These are phyloP conservation scores for Enteromius viviparus DNA, from an alignment of 2,797 vertebrate genomes.

Conservation along the genomic window DNA sequence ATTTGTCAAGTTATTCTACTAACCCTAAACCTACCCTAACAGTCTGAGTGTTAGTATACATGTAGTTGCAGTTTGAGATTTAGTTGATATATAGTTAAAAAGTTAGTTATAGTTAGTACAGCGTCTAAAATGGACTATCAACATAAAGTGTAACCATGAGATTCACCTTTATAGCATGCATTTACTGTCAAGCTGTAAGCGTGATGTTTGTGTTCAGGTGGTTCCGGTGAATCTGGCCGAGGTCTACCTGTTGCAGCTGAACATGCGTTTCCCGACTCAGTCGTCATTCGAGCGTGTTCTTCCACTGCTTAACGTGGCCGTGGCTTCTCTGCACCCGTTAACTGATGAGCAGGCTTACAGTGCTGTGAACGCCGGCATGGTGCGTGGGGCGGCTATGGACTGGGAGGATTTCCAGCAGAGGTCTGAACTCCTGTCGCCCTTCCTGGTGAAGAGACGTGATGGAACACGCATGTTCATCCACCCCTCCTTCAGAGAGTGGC, in stretches of 20 bases:
- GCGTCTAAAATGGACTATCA: too few relatives aligned
- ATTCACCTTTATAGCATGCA: neutral
- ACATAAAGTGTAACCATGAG: too few relatives aligned
- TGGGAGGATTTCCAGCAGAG: slow-evolving; percentile 94
- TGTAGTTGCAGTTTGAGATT: too few relatives aligned
- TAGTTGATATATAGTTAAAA: too few relatives aligned
- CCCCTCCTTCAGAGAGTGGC: slow-evolving; percentile 96
- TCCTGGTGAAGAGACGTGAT: slow-evolving; percentile 89
- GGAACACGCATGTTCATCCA: slow-evolving; percentile 95
- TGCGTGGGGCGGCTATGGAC: slow-evolving; percentile 83
- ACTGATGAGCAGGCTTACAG: slow-evolving; percentile 93
- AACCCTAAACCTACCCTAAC: too few relatives aligned
- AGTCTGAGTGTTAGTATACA: too few relatives aligned
- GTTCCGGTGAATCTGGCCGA: slow-evolving; percentile 95
- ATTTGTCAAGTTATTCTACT: too few relatives aligned
- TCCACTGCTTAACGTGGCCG: slow-evolving; percentile 92
- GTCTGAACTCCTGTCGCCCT: slow-evolving; percentile 92
- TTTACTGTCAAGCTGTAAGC: neutral
- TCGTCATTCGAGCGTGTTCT: slow-evolving; percentile 95
- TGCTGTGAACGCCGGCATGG: slow-evolving; percentile 88
- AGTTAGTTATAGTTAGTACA: too few relatives aligned
- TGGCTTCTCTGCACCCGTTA: slow-evolving; percentile 94
- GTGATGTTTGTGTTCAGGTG: slow-evolving; percentile 71
- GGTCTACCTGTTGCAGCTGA: slow-evolving; percentile 94
- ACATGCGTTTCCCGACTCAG: slow-evolving; percentile 97